Evolutionary conservation across 2,888 invertebrate genomes (phyloP), one percentile per base, ranked within the genome.

Genomic region (Pedicia rivosa): DNA sequence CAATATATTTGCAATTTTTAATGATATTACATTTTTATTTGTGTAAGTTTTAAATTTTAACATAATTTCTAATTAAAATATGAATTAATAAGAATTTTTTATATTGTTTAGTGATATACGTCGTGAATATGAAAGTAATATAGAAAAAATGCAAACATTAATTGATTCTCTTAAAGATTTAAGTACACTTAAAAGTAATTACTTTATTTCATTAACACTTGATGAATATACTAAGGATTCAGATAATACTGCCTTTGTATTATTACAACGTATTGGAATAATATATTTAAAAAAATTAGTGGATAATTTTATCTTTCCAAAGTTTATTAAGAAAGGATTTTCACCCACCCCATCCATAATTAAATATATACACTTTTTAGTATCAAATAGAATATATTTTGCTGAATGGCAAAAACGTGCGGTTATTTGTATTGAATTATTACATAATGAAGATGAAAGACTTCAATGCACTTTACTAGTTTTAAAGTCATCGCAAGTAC

Each of bases 381-480:
- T 57, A 14, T 47, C 47, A 1, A 55, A 55, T 41, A 48, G 53
- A 7, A 53, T 52, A 34, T 50, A 51, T 3, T 47, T 54, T 3
- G 53, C 52, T 36, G 50, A 51, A 16, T 62, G 62, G 62, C 41
- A 59, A 10, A 55, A 53, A 9, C 53, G 61, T 12, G 50, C 59
- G 0, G 52, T 59, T 19, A 46, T 49, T 13, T 55, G 52, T 9
- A 55, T 61, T 17, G 50, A 55, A 15, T 37, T 60, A 10, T 41
- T 62, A 5, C 57, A 59, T 34, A 59, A 55, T 37, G 59, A 61
- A 38, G 56, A 60, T 34, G 55, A 53, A 29, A 58, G 58, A n/a
- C 40, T 62, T 17, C 50, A 54, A 35, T 51, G 53, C 28, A 54
- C 58, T 0, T 42, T 62, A 20, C 44, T 50, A 42, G 54, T 54